These are phyloP conservation scores for Accipiter virgatus DNA, from an alignment of 2,113 vertebrate genomes.

Conservation along the genomic window DNA sequence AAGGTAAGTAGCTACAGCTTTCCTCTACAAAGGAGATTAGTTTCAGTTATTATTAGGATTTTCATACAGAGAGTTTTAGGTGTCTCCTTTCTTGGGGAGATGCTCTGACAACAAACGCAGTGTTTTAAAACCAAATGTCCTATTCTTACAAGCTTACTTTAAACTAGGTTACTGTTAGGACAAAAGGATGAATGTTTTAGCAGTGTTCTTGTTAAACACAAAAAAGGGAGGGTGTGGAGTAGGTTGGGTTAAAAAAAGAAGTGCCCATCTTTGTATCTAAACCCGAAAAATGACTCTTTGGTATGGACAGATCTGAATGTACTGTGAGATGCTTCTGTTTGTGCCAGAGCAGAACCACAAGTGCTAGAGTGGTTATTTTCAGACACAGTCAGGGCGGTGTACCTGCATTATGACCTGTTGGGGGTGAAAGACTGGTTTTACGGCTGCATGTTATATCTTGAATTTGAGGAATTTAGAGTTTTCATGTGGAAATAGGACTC, in stretches of 20 bases:
- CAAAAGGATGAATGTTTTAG: neutral
- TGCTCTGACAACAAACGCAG: accelerated
- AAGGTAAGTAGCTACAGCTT: conserved; percentile 78
- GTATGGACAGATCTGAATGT: neutral
- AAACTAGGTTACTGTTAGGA: neutral
- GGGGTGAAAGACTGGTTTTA: neutral
- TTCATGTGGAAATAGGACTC: neutral
- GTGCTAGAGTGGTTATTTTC: neutral
- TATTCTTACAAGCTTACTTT: accelerated
- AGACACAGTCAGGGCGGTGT: neutral
- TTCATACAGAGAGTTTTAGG: accelerated
- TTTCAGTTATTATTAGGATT: accelerated
- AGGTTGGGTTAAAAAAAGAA: neutral
- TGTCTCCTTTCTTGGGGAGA: neutral
- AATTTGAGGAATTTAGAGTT: neutral
- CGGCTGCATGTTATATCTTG: accelerated
- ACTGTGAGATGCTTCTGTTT: neutral
- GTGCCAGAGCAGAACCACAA: neutral
- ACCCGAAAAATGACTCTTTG: neutral
- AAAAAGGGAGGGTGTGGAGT: neutral
- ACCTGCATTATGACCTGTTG: neutral
- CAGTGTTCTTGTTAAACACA: neutral
- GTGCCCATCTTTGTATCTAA: neutral
- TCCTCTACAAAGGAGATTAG: accelerated
- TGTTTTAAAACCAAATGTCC: accelerated